Evolutionary conservation across 2,888 invertebrate species (phyloP).

Genomic region (Leptinotarsa juncta): DNA sequence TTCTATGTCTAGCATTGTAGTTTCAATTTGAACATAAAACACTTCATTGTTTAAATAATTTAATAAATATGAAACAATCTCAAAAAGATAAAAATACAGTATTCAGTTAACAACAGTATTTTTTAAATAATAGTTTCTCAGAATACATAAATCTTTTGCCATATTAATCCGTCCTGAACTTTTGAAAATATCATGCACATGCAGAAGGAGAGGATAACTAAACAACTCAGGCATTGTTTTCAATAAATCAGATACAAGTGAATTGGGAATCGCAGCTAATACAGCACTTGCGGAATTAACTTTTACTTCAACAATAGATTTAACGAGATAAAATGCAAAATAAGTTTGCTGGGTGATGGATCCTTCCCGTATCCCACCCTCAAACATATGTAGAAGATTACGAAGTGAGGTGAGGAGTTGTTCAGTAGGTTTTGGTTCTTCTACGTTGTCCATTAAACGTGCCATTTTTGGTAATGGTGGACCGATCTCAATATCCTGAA

Average conservation of each 20-base stretch:
- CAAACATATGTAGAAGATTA: conserved; percentile 78
- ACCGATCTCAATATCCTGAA: conserved; percentile 53
- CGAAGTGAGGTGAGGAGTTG: conserved; percentile 70
- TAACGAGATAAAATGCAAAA: conserved; percentile 83
- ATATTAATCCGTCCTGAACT: conserved; percentile 84
- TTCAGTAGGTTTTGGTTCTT: conserved; percentile 50
- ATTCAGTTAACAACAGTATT: conserved; percentile 43
- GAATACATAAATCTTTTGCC: conserved; percentile 87
- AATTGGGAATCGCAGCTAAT: conserved; percentile 80
- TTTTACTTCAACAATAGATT: conserved; percentile 80
- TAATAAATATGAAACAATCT: background rate
- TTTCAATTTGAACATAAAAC: background rate
- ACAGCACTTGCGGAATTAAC: conserved; percentile 70
- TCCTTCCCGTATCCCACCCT: conserved; percentile 71
- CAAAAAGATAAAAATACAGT: background rate
- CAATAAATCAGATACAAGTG: conserved; percentile 82
- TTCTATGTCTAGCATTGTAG: no score
- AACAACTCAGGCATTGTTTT: conserved; percentile 84
- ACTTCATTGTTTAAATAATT: background rate
- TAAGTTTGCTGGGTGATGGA: conserved; percentile 85
- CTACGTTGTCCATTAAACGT: conserved; percentile 51
- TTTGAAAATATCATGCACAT: conserved; percentile 83
- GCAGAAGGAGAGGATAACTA: conserved; percentile 77
- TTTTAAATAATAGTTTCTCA: conserved; percentile 82
- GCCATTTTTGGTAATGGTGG: conserved; percentile 57